Evolutionary conservation across 2,797 vertebrate species (phyloP), one percentile per base, ranked within the genome.

Genomic region (Microchirus variegatus): DNA sequence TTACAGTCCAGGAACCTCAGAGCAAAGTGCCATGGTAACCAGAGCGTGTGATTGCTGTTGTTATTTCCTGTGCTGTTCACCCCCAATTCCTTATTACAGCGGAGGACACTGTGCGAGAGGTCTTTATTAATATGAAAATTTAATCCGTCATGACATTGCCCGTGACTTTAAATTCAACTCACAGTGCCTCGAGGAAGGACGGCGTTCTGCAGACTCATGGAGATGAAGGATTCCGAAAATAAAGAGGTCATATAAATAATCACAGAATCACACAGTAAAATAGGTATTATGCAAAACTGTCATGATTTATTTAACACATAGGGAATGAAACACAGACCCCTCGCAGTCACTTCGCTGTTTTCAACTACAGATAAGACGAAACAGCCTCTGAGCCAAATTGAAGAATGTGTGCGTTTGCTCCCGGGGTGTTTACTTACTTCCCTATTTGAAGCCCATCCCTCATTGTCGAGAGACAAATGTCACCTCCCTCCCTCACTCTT

Each of bases 401-500:
- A 60, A 75, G 66, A 77, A 58, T 40, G 53, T 51, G 43, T 70
- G 65, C 74, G 67, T 86, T 82, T 81, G 73, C 79, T 83, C 67
- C 48, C 10, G 52, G 78, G 64, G 42, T 81, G 82, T 89, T 87
- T 87, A 75, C 79, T 80, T 76, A 75, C 65, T 66, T 78, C 60
- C 45, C 70, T 60, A 72, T 88, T 87, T 85, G 72, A 89, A 80
- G 77, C 73, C 78, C 76, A 40, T 78, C 89, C 80, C 81, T 89
- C 80, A 75, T 71, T 86, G 83, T 90, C 85, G 55, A 75, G 67
- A 81, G 70, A 87, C 82, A 88, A 87, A 87, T 76, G 78, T 90
- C 86, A 77, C 73, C 64, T 73, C 75, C 62, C 64, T 73, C 73
- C 62, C 67, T 69, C 71, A 75, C 67, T 62, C 67, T 63, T 44